These are phyloP conservation scores for Chydorus sphaericus DNA, from an alignment of 2,888 invertebrate species.

Conservation along the genomic window DNA sequence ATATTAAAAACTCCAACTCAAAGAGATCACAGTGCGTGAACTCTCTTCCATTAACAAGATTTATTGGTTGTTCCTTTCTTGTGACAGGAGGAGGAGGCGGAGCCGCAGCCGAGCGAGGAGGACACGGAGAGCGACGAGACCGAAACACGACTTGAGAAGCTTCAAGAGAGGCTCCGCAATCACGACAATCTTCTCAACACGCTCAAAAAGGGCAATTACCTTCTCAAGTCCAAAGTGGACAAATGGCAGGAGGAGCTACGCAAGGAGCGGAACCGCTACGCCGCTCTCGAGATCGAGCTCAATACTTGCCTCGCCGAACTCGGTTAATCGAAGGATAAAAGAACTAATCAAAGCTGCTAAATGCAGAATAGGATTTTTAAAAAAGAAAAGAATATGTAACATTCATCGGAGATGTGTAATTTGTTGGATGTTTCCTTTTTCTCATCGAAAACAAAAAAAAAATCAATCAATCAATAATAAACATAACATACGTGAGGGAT, in stretches of 20 bases:
- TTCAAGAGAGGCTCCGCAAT: conserved; percentile 40
- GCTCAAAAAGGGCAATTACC: conserved; percentile 72
- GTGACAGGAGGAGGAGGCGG: conserved; percentile 4
- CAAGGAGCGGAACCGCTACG: conserved; percentile 65
- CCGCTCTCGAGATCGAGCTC: conserved; percentile 61
- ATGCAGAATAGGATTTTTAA: no score
- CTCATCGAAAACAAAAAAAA: no score
- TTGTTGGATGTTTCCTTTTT: no score
- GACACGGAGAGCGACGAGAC: conserved; percentile 4
- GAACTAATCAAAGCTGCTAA: no score
- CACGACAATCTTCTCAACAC: conserved; percentile 65
- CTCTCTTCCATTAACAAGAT: no score
- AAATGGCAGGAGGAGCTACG: conserved; percentile 69
- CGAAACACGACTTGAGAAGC: conserved; percentile 19
- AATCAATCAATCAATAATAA: no score
- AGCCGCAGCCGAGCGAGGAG: conserved; percentile 13
- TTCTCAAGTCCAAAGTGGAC: conserved; percentile 75
- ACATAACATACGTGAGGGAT: no score
- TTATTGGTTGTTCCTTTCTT: not conserved
- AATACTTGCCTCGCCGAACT: conserved; percentile 74
- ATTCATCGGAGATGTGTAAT: no score
- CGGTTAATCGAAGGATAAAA: no score
- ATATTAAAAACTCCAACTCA: no score
- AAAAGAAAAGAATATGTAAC: no score
- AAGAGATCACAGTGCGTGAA: no score